phyloP scores from a whole-genome alignment of 2,888 invertebrate species.

The Kryphioiulus occultus region DNA sequence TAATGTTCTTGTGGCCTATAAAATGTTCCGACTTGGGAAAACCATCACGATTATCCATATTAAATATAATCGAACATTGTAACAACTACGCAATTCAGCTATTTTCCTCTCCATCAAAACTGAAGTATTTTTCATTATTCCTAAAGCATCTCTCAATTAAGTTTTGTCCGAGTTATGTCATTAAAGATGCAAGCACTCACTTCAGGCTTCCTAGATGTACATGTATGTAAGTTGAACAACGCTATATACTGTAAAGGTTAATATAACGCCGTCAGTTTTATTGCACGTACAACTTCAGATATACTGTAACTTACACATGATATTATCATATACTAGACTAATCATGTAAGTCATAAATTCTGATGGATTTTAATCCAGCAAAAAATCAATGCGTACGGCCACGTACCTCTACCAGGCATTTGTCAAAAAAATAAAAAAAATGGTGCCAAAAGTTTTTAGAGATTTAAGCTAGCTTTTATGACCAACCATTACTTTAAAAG shows the following conservation, averaged over 20 bases:
- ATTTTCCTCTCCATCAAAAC: too few relatives aligned
- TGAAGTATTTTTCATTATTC: too few relatives aligned
- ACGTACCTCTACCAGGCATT: neutral
- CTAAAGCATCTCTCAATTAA: too few relatives aligned
- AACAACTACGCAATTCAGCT: too few relatives aligned
- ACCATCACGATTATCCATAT: too few relatives aligned
- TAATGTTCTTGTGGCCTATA: too few relatives aligned
- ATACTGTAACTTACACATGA: neutral
- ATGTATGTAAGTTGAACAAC: neutral
- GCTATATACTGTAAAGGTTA: neutral
- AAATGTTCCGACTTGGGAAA: too few relatives aligned
- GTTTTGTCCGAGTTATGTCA: too few relatives aligned
- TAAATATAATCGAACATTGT: too few relatives aligned
- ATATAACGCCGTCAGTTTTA: neutral
- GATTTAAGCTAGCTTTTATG: conserved; percentile 35
- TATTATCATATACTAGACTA: conserved; percentile 38
- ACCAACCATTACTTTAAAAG: conserved; percentile 36
- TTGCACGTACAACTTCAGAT: neutral
- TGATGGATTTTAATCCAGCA: conserved; percentile 36
- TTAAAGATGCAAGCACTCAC: too few relatives aligned
- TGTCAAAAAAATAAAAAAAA: neutral
- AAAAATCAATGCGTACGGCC: conserved; percentile 24
- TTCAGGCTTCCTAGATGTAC: too few relatives aligned
- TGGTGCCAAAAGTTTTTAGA: conserved; percentile 6
- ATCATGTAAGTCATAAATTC: conserved; percentile 13